These are phyloP conservation scores for Epinephelus lanceolatus DNA, from an alignment of 2,113 vertebrate species.

Conservation along the genomic window DNA sequence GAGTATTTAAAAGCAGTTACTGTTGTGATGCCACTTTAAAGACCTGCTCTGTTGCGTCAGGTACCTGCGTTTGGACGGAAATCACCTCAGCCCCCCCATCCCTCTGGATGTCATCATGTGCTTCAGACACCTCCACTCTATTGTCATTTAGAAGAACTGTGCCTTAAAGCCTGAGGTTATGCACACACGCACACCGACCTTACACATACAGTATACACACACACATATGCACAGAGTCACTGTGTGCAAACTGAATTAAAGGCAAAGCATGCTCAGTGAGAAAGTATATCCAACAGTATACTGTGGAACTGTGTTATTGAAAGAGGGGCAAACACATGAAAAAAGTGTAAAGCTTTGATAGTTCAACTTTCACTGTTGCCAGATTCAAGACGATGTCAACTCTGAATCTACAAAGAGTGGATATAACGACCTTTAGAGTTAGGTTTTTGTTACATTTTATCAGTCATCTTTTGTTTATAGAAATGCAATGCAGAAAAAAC, in stretches of 20 bases:
- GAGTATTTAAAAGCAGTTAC: neutral
- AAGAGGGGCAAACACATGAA: conserved; percentile 4
- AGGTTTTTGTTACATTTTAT: conserved; percentile 48
- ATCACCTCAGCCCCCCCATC: conserved; percentile 92
- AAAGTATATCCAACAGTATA: conserved; percentile 19
- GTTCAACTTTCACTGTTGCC: conserved; percentile 22
- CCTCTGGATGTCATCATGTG: conserved; percentile 97
- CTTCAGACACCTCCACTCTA: conserved; percentile 93
- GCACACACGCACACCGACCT: conserved; percentile 3
- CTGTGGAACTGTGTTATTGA: conserved; percentile 11
- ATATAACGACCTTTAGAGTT: conserved; percentile 50
- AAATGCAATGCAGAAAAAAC: conserved; percentile 48
- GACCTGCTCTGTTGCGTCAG: conserved; percentile 77
- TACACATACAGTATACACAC: neutral
- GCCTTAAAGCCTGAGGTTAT: neutral
- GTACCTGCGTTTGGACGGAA: conserved; percentile 95
- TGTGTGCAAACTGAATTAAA: neutral
- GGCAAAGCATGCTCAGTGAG: conserved; percentile 9
- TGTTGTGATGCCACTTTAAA: neutral
- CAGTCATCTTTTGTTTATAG: conserved; percentile 55
- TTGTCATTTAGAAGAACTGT: conserved; percentile 87
- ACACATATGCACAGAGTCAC: neutral
- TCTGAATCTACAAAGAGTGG: conserved; percentile 53
- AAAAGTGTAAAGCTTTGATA: conserved; percentile 33
- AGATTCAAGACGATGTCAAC: conserved; percentile 2